phyloP scores from a whole-genome alignment of 2,797 vertebrate genomes.

The Chrysocyon brachyurus region DNA sequence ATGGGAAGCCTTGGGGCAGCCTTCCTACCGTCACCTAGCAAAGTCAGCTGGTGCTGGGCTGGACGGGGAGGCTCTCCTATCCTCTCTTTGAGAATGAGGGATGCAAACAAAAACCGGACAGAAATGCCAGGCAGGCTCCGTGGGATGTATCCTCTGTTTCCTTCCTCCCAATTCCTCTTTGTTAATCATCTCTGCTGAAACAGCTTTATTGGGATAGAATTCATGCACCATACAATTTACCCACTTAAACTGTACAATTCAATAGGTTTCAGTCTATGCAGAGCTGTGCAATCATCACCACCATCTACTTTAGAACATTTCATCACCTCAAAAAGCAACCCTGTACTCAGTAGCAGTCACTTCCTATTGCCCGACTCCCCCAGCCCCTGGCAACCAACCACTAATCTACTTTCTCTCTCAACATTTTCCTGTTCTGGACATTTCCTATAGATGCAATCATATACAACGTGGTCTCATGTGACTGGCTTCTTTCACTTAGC shows the following conservation, averaged over 20 bases:
- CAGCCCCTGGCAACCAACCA: background rate
- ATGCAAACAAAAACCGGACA: no score
- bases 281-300: background rate
- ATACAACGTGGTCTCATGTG: background rate
- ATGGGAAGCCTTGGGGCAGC: background rate
- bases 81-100: background rate
- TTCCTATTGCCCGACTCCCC: no score
- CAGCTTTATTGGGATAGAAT: background rate
- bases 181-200: background rate
- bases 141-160: no score
- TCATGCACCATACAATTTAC: no score
- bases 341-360: rapidly evolving
- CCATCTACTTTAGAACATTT: background rate
- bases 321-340: background rate
- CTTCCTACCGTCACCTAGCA: background rate
- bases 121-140: background rate
- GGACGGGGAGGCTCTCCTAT: background rate
- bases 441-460: background rate
- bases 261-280: background rate
- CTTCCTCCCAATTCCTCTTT: background rate
- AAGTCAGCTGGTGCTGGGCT: background rate
- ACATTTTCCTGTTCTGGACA: background rate
- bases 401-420: background rate
- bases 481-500: background rate
- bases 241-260: no score